Evolutionary conservation across 1,140 invertebrate species (phyloP).

Genomic region (Psilanteris sp.): DNA sequence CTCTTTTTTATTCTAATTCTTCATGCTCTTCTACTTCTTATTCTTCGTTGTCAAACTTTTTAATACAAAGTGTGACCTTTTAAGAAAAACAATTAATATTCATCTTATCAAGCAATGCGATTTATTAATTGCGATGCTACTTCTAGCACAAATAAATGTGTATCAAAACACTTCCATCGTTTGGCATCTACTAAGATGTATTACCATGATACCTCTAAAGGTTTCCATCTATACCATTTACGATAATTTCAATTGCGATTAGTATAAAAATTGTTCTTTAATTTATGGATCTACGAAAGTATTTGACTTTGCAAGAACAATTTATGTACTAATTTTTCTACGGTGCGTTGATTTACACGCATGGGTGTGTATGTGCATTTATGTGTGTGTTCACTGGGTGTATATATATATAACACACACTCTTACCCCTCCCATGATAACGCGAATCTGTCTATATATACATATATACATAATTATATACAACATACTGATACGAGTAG

Average conservation of each 20-base stretch:
- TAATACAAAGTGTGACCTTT: no score
- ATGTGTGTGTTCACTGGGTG: conserved; percentile 28
- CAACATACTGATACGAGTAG: conserved; percentile 74
- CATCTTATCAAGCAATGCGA: no score
- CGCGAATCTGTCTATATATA: conserved; percentile 18
- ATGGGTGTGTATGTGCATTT: conserved; percentile 13
- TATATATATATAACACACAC: conserved; percentile 47
- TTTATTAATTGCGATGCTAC: no score
- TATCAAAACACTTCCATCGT: conserved; percentile 4
- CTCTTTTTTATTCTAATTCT: conserved; percentile 14
- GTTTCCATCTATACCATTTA: conserved; percentile 76
- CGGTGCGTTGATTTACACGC: conserved; percentile 13
- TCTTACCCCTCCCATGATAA: conserved; percentile 33
- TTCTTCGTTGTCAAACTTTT: conserved; percentile 13
- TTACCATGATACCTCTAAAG: conserved; percentile 23
- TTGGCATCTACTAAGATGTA: conserved; percentile 11
- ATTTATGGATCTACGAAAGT: background rate
- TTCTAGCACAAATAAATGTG: conserved; percentile 8
- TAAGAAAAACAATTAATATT: no score
- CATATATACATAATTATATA: conserved; percentile 70
- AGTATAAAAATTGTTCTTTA: conserved; percentile 21
- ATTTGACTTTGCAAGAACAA: conserved; percentile 17
- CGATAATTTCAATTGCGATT: conserved; percentile 62
- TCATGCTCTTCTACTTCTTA: no score
- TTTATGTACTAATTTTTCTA: conserved; percentile 19